Evolutionary conservation across 1,140 invertebrate genomes (phyloP).

Genomic region (Diabrotica virgifera): DNA sequence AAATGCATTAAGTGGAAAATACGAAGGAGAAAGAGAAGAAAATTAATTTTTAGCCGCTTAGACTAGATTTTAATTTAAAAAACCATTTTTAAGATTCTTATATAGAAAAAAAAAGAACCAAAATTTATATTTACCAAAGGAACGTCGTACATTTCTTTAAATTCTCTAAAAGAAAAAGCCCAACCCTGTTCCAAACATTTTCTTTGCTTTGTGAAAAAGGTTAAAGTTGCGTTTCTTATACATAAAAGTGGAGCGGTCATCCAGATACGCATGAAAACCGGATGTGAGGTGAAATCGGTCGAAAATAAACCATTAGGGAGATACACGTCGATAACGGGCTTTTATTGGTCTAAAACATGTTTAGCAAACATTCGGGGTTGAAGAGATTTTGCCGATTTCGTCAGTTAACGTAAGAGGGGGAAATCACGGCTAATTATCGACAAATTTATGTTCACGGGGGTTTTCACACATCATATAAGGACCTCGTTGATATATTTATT

Average conservation of each 20-base stretch:
- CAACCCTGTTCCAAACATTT: not conserved
- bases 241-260: slow-evolving; percentile 18
- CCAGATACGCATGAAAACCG: slow-evolving; percentile 13
- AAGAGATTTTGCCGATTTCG: slow-evolving; percentile 2
- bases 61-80: too few relatives aligned
- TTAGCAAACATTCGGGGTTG: not conserved
- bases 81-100: too few relatives aligned
- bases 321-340: not conserved
- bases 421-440: not conserved
- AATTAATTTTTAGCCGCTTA: too few relatives aligned
- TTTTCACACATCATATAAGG: not conserved
- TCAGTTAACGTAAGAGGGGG: not conserved
- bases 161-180: too few relatives aligned
- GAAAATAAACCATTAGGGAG: slow-evolving; percentile 9
- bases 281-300: slow-evolving; percentile 14
- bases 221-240: slow-evolving; percentile 13
- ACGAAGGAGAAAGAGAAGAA: too few relatives aligned
- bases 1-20: too few relatives aligned
- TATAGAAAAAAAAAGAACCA: too few relatives aligned
- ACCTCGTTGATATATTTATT: too few relatives aligned
- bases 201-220: slow-evolving; percentile 3
- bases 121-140: too few relatives aligned
- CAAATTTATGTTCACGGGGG: not conserved
- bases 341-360: slow-evolving; percentile 2
- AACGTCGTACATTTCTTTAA: too few relatives aligned